Base-by-base conservation (phyloP, 2,888 invertebrate species). In the Hirtodrosophila confusa region DNA sequence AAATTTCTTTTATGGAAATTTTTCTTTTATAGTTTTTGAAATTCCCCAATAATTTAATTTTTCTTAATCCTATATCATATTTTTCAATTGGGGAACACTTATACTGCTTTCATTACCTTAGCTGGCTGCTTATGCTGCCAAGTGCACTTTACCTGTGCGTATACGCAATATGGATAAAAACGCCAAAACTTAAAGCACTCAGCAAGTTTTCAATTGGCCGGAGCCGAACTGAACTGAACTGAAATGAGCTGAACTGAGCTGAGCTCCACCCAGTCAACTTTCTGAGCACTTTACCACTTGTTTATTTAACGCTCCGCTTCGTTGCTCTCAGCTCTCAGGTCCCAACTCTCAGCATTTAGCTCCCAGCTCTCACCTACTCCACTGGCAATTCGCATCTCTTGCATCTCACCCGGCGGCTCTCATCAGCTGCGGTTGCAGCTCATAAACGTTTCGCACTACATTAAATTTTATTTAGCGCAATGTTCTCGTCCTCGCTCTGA, bases 401-500 rank as follows among this genome's bases (percentile, higher is more conserved):
- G 12, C 61, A 27, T 31, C 29, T n/a, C 60, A 37, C 33, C 54
- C 57, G 36, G 35, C 51, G 43, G 76, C 58, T 57, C 73, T 68
- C 84, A 60, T 61, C 80, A 68, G 74, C 58, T 86, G 82, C 72
- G 85, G 87, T 78, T 83, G 83, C 86, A 82, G 83, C 86, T 87
- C 86, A 87, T 84, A 84, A 84, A 84, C 87, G 87, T 87, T 84
- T 84, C 80, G 86, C 84, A 84, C 87, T 85, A 85, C 84, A 84
- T 84, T 87, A 86, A 84, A 84, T 87, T 84, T 84, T 86, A 84
- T 83, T 84, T 80, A 86, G 87, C 70, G 47, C 77, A 76, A 62
- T 71, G 47, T 56, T n/a, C 55, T 40, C 37, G 43, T 56, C 31
- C 49, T 43, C 39, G 29, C 40, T 12, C 23, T 3, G 36, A 24